Evolutionary conservation across 2,797 vertebrate species (phyloP).

Genomic region (Thaleichthys pacificus): DNA sequence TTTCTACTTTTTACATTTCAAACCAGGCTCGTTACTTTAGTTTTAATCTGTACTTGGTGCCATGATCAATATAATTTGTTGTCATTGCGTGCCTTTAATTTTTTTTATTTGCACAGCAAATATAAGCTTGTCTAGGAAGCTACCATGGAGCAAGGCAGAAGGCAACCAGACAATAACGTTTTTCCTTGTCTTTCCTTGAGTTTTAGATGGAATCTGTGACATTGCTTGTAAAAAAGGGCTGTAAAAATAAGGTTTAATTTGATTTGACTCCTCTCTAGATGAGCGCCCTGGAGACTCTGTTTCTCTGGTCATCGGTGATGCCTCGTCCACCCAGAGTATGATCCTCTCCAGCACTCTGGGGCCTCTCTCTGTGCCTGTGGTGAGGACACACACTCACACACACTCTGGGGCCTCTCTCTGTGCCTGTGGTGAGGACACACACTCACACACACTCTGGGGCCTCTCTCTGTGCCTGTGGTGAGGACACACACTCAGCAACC

Average conservation of each 20-base stretch:
- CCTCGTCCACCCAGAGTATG: slow-evolving; percentile 63
- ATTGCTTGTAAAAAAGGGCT: too few relatives aligned
- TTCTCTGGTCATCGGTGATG: slow-evolving; percentile 72
- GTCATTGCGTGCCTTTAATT: too few relatives aligned
- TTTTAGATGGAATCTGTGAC: too few relatives aligned
- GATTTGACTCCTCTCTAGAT: slow-evolving; percentile 26
- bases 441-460: slow-evolving; percentile 38
- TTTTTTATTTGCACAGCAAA: too few relatives aligned
- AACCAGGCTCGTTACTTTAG: too few relatives aligned
- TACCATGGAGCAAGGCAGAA: too few relatives aligned
- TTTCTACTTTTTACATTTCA: too few relatives aligned
- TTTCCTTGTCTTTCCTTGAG: too few relatives aligned
- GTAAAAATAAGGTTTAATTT: background rate
- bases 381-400: slow-evolving; percentile 33
- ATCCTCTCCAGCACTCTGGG: slow-evolving; percentile 63
- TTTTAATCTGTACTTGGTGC: too few relatives aligned
- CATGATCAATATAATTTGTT: too few relatives aligned
- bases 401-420: slow-evolving; percentile 60
- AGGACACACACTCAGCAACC: slow-evolving; percentile 22
- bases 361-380: slow-evolving; percentile 68
- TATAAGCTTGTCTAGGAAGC: too few relatives aligned
- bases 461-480: slow-evolving; percentile 70
- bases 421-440: slow-evolving; percentile 64
- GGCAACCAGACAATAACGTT: too few relatives aligned
- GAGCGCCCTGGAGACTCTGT: slow-evolving; percentile 48